These are phyloP conservation scores for Drosophila virilis DNA, from an alignment of 1,140 invertebrate species.

Conservation along the genomic window DNA sequence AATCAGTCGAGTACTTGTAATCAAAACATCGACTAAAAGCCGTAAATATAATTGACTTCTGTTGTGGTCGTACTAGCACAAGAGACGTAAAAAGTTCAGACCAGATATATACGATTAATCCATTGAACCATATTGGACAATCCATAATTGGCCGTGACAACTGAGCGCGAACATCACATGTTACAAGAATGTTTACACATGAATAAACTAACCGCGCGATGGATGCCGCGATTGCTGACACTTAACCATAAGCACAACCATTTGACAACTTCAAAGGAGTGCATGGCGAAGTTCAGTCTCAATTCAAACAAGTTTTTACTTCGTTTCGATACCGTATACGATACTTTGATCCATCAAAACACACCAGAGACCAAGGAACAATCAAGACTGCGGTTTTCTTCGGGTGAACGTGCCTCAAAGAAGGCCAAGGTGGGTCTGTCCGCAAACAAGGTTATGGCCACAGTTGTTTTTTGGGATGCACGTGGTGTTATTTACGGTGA, in stretches of 20 bases:
- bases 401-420: background rate
- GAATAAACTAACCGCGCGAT: background rate
- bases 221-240: background rate
- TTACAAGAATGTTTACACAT: too few relatives aligned
- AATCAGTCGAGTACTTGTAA: too few relatives aligned
- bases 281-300: background rate
- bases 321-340: background rate
- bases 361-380: background rate
- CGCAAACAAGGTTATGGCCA: background rate
- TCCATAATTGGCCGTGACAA: too few relatives aligned
- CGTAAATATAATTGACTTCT: too few relatives aligned
- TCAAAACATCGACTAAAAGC: too few relatives aligned
- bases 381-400: background rate
- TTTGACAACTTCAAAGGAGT: background rate
- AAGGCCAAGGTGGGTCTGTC: slow-evolving; percentile 6
- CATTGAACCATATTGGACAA: too few relatives aligned
- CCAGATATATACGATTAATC: too few relatives aligned
- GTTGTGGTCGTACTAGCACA: too few relatives aligned
- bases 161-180: too few relatives aligned
- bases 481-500: background rate
- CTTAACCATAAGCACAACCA: background rate
- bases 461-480: background rate
- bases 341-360: background rate
- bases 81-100: too few relatives aligned
- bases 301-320: background rate